Evolutionary conservation across 2,888 invertebrate species (phyloP).

Genomic region (Stictocephala bisonia): DNA sequence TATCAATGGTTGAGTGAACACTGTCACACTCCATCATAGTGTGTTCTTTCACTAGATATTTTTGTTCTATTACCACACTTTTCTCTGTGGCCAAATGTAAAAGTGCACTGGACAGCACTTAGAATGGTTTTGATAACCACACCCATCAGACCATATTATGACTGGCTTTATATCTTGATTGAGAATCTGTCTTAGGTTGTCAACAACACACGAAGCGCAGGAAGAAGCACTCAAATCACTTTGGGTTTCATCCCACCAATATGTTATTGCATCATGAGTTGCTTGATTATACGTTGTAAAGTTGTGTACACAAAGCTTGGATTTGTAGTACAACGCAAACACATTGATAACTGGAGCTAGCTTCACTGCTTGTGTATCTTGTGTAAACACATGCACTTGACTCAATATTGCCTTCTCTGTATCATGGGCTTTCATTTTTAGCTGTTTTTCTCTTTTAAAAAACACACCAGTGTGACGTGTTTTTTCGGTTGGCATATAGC

Average conservation of each 20-base stretch:
- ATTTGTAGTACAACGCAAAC: constrained; percentile 30
- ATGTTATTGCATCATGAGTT: constrained; percentile 25
- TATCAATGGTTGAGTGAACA: constrained; percentile 33
- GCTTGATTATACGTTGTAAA: constrained; percentile 36
- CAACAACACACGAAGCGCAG: constrained; percentile 29
- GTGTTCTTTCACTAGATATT: constrained; percentile 20
- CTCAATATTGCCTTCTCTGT: constrained; percentile 4
- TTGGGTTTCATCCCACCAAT: constrained; percentile 43
- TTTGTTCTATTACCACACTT: constrained; percentile 23
- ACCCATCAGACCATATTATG: constrained; percentile 33
- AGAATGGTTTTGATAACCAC: constrained; percentile 30
- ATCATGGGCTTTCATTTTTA: constrained; percentile 16
- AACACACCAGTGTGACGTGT: background rate
- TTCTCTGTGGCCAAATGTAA: constrained; percentile 27
- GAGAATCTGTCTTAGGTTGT: constrained; percentile 21
- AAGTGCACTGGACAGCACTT: constrained; percentile 26
- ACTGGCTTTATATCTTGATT: constrained; percentile 21
- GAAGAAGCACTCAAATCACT: constrained; percentile 39
- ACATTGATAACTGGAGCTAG: constrained; percentile 25
- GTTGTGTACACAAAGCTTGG: constrained; percentile 35
- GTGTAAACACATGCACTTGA: constrained; percentile 16
- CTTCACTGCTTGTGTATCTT: constrained; percentile 18
- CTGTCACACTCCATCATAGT: constrained; percentile 41
- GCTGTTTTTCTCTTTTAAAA: too few species aligned
- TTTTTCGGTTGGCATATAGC: constrained; percentile 21